phyloP scores from a whole-genome alignment of 30 jellyfish, hydroid and myxozoan species.

The Sanderia malayensis region DNA sequence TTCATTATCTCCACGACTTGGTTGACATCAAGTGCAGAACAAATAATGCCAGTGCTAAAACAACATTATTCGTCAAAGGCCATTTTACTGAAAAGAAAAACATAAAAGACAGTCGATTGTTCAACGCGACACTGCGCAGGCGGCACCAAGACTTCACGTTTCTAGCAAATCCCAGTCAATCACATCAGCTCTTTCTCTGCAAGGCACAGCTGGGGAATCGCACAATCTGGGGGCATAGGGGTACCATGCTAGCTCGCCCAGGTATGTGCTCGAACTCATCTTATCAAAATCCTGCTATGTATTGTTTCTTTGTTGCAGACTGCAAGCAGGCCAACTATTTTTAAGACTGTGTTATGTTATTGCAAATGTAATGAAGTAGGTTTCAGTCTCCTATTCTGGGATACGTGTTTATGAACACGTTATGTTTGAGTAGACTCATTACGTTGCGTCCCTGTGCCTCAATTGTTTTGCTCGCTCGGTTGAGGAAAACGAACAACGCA shows the following conservation, averaged over 20 bases:
- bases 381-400: not conserved
- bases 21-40: constrained; percentile 18
- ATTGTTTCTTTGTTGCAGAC: not conserved
- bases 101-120: not conserved
- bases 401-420: too few species aligned
- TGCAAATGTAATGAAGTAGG: not conserved
- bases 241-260: not conserved
- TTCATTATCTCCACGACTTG: not conserved
- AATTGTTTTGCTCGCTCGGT: not conserved
- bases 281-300: not conserved
- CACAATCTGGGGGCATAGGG: not conserved
- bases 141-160: not conserved
- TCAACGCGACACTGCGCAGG: not conserved
- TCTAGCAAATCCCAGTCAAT: not conserved
- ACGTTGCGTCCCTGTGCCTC: not conserved
- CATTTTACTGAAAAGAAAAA: not conserved
- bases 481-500: too few species aligned
- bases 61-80: not conserved
- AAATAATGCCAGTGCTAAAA: not conserved
- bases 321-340: not conserved
- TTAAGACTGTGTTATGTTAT: too few species aligned
- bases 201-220: not conserved
- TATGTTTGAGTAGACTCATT: not conserved
- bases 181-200: not conserved
- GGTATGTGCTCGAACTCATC: not conserved